A percentile compares a stretch with the other conserved stretches of the same genome.
Conservation (phyloP, 2,888 invertebrate species). For the Aethes cnicana region DNA sequence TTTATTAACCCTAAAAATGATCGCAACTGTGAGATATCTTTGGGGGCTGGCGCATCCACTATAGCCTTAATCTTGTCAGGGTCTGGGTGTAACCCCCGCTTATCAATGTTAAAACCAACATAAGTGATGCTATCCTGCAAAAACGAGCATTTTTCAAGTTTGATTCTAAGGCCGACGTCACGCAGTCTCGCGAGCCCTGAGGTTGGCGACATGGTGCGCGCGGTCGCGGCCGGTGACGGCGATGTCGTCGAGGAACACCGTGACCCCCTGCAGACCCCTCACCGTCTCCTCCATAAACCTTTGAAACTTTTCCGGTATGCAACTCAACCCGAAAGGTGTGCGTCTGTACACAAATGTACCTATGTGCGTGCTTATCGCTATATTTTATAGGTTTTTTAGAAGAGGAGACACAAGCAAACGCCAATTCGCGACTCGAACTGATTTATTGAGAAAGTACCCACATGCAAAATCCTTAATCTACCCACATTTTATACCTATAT, state of each 20-base stretch:
- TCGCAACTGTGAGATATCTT: background rate
- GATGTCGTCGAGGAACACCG: conserved; percentile 10
- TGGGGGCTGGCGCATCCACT: background rate
- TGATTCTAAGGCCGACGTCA: background rate
- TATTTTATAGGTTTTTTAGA: too few species aligned
- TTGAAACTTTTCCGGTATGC: conserved; percentile 19
- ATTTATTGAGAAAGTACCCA: too few species aligned
- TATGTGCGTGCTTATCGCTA: conserved; percentile 35
- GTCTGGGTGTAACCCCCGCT: background rate
- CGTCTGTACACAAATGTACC: conserved; percentile 7
- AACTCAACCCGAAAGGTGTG: conserved; percentile 8
- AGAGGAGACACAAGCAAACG: too few species aligned
- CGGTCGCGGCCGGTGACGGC: background rate
- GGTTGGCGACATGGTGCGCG: background rate
- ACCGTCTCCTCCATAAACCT: conserved; percentile 9
- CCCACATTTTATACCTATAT: too few species aligned
- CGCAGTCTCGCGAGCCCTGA: background rate
- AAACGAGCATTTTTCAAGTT: background rate
- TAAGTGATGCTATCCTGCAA: background rate
- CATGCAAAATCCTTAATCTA: too few species aligned
- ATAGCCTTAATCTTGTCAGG: background rate
- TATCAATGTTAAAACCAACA: background rate
- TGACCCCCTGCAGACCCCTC: background rate
- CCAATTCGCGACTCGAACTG: too few species aligned
- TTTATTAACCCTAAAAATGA: conserved; percentile 8